Evolutionary conservation across 2,797 vertebrate species (phyloP).

Genomic region (Hipposideros larvatus): DNA sequence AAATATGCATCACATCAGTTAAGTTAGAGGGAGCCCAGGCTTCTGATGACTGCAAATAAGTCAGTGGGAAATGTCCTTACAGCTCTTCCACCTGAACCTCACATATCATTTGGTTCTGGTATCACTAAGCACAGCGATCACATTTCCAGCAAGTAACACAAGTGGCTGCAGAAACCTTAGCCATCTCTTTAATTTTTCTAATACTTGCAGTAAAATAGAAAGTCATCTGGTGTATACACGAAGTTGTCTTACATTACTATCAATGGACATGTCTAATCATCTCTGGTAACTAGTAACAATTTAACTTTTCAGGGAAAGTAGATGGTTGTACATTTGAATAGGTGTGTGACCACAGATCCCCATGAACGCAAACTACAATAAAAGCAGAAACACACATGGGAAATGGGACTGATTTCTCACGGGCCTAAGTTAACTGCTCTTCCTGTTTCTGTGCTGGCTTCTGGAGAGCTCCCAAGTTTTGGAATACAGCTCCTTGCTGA

Average conservation of each 20-base stretch:
- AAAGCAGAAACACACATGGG: background rate
- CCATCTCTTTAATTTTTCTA: background rate
- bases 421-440: too few relatives aligned
- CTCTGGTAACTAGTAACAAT: too few relatives aligned
- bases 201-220: background rate
- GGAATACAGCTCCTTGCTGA: too few relatives aligned
- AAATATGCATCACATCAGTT: background rate
- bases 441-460: too few relatives aligned
- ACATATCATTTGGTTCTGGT: accelerated
- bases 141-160: background rate
- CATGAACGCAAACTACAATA: too few relatives aligned
- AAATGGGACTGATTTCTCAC: too few relatives aligned
- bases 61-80: background rate
- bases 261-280: background rate
- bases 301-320: too few relatives aligned
- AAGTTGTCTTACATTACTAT: too few relatives aligned
- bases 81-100: background rate
- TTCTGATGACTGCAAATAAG: background rate
- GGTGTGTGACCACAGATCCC: too few relatives aligned
- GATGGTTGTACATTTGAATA: too few relatives aligned
- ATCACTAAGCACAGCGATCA: accelerated
- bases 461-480: too few relatives aligned
- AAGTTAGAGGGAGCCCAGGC: background rate
- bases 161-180: background rate
- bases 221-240: background rate